Evolutionary conservation across 2,797 vertebrate genomes (phyloP).

Genomic region (Crocidura indochinensis): DNA sequence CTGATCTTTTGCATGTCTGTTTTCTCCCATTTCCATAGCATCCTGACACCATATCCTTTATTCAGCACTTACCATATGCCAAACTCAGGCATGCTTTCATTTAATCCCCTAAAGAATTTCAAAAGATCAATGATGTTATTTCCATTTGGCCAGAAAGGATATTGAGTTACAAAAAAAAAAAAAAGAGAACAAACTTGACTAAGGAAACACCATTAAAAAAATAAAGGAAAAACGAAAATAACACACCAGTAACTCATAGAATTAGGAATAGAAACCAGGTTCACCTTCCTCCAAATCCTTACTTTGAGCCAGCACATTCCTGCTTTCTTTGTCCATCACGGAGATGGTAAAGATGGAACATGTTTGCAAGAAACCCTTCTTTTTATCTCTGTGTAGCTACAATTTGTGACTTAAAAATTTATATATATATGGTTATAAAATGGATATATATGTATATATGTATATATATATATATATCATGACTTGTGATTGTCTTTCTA

Average conservation of each 20-base stretch:
- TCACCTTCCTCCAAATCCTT: background rate
- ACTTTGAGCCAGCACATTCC: background rate
- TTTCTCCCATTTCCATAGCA: background rate
- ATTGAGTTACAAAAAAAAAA: background rate
- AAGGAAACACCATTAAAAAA: constrained; percentile 8
- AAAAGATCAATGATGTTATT: background rate
- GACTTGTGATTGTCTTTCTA: constrained; percentile 20
- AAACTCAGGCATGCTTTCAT: background rate
- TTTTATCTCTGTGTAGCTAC: background rate
- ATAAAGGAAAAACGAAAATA: no score
- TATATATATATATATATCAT: background rate
- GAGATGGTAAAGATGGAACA: background rate
- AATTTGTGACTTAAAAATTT: constrained; percentile 4
- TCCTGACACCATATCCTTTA: background rate
- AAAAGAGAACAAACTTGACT: constrained; percentile 30
- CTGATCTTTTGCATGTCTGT: background rate
- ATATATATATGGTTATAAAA: background rate
- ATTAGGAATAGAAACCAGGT: background rate
- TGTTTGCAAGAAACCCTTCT: background rate
- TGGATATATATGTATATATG: no score
- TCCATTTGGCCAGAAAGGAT: constrained; percentile 20
- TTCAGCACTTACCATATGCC: background rate
- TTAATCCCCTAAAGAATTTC: background rate
- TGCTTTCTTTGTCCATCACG: background rate
- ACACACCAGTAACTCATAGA: constrained; percentile 4